Conservation (phyloP, 2,888 invertebrate species). For the Ecliptopera silaceata region DNA sequence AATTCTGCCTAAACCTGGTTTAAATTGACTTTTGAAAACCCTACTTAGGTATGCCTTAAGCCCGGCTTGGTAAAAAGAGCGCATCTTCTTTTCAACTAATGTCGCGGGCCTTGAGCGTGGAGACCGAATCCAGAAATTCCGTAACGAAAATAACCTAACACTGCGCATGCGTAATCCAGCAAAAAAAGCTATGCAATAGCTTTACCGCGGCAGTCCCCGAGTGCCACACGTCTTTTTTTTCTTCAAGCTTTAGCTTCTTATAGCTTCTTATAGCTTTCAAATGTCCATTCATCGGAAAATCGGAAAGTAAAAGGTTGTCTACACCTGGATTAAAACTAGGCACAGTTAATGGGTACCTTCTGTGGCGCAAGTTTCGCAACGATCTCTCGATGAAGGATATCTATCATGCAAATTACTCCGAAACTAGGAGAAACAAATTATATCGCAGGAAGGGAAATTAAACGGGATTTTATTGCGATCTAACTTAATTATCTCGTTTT, state of each 20-base stretch:
- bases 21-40: too few species aligned
- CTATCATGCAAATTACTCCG: constrained; percentile 47
- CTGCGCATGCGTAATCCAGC: too few species aligned
- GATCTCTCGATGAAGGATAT: constrained; percentile 33
- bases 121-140: too few species aligned
- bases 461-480: constrained; percentile 6
- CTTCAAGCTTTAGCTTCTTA: too few species aligned
- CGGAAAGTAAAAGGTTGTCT: constrained; percentile 8
- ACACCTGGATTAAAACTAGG: constrained; percentile 38
- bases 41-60: background rate
- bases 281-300: background rate
- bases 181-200: too few species aligned
- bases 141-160: too few species aligned
- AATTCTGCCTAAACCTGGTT: background rate
- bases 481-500: background rate
- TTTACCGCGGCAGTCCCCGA: too few species aligned
- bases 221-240: too few species aligned
- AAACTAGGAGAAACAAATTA: constrained; percentile 34
- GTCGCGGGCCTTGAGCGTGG: too few species aligned
- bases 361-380: constrained; percentile 48
- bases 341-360: constrained; percentile 39
- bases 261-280: too few species aligned
- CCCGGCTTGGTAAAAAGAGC: too few species aligned
- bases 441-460: constrained; percentile 12
- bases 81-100: too few species aligned